These are phyloP conservation scores for Microtus ochrogaster DNA, from an alignment of 2,113 vertebrate genomes.

Conservation along the genomic window DNA sequence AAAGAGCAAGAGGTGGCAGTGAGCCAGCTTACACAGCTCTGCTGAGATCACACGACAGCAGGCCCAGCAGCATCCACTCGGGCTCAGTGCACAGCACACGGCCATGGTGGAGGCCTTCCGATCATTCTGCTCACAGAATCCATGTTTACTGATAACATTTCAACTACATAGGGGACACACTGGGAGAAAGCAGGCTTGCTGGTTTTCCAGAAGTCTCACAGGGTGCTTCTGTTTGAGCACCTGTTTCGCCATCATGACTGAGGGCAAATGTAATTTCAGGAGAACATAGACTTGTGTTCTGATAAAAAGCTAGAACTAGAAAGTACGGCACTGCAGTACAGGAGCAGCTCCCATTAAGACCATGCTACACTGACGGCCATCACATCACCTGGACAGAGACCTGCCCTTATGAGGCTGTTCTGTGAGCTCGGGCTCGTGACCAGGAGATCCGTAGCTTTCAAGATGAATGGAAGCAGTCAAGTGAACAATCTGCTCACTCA, in stretches of 20 bases:
- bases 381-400: not conserved
- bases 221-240: not conserved
- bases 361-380: not conserved
- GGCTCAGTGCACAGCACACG: not conserved
- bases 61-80: conserved; percentile 4
- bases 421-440: not conserved
- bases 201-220: not conserved
- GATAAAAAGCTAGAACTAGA: conserved; percentile 41
- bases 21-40: not conserved
- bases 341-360: not conserved
- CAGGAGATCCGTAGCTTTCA: not conserved
- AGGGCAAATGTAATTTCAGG: not conserved
- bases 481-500: not conserved
- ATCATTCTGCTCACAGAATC: not conserved
- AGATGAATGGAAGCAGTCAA: conserved; percentile 3
- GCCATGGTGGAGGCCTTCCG: not conserved
- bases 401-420: not conserved
- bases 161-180: conserved; percentile 33
- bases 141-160: not conserved
- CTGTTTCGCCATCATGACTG: not conserved
- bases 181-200: not conserved
- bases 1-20: not conserved
- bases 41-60: not conserved
- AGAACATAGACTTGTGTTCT: conserved; percentile 40
- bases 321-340: not conserved